Base-by-base conservation (phyloP, 2,888 invertebrate genomes). In the Drosophila stalkeri region DNA sequence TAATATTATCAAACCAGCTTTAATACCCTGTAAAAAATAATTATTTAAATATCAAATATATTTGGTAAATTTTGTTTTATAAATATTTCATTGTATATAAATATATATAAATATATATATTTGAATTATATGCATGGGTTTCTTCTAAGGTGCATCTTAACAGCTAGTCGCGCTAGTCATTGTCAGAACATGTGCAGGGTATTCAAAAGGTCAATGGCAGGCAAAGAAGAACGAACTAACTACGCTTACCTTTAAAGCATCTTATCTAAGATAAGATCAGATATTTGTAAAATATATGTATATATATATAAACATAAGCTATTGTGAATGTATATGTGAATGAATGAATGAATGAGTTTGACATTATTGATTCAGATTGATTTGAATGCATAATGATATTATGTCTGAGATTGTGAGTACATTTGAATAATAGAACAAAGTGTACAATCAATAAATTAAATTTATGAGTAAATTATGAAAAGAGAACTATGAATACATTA, bases 161-260 rank as follows among this genome's bases (percentile, higher is more conserved):
- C 27, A 39, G 41, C 27, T 55, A 55, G n/a, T 55, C 51, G 41
- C 27, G 27, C 55, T n/a, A 41, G 27, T 33, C 62, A 73, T 51
- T 43, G 59, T 49, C 62, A 59, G 16, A 75, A 71, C 59, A 57
- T 46, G 76, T 76, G 76, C 78, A 64, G 49, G 43, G 35, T 20
- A 64, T 52, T 46, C 35, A 57, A 44, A 43, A 64, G 37, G 47
- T 12, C 37, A 60, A 56, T 46, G 37, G 33, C 55, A 60, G 52
- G 57, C 59, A 64, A 54, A 41, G 35, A 20, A 11, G 27, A 54
- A 63, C 18, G 8, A 33, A 54, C 33, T 47, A 44, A 39, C 64
- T 77, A 80, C 75, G 80, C 77, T 77, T 77, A 77, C 80, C 77
- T 77, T 77, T 33, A 5, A 16, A 35, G 43, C 47, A 43, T 49